Evolutionary conservation across 2,113 vertebrate genomes (phyloP), one percentile per base, ranked within the genome.

Genomic region (Ptychochromis oligacanthus): DNA sequence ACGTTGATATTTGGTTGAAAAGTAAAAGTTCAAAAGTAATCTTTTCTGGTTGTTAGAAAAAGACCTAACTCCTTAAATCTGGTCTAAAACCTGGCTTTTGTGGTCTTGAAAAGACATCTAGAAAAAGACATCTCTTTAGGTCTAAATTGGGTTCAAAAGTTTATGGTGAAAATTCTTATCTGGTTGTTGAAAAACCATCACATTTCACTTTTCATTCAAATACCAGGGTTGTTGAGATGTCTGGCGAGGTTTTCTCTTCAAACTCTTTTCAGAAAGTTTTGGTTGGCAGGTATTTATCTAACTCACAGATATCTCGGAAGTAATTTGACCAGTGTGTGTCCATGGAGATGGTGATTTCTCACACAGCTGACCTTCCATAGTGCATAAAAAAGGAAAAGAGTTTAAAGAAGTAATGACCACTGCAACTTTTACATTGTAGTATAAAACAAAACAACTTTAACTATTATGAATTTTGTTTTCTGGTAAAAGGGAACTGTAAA

Each of bases 401-500:
- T 61, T 17, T 76, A 57, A 31, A 31, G 28, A 31, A 4, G 28
- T 31, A 31, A 43, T 7, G 22, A 75, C n/a, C 52, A 15, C 52
- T 24, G 52, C 1, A 28, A 28, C 15, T 7, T 70, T 28, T 49
- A 49, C 7, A 20, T 12, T 70, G 40, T 49, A 70, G 15, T 49
- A 67, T 67, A 26, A 67, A 0, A n/a, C n/a, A n/a, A 17, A 67
- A 5, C 22, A 2, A 4, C 22, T 67, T 15, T 1, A 46, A 18
- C 64, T 67, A 67, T 67, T 67, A 67, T 67, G 38, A 40, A 49
- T 18, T 67, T 38, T 17, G 22, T 46, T 67, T 46, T 67, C 8
- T 67, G 1, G 40, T 46, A 0, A 46, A 67, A 67, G 26, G 24
- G 49, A 40, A 46, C 26, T 0, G 46, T 6, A 28, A 49, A 70